Evolutionary conservation across 1,140 invertebrate genomes (phyloP), one percentile per base, ranked within the genome.

Genomic region (Colletes gigas): DNA sequence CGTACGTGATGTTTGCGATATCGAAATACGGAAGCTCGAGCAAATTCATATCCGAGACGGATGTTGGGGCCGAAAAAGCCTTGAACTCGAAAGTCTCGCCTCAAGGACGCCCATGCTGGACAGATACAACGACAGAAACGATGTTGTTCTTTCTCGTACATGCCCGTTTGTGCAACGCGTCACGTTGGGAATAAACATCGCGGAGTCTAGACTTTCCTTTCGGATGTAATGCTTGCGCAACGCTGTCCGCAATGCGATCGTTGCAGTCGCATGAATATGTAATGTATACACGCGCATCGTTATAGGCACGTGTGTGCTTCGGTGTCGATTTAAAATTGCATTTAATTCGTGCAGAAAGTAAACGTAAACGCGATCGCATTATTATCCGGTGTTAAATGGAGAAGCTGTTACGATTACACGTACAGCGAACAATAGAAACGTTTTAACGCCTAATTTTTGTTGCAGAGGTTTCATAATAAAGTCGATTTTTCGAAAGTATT

Each of bases 141-240:
- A 9, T 39, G 41, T 39, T 67, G 73, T 47, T 76, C 63, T 12
- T 41, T 12, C 3, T 9, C 2, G 59, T 39, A 39, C 17, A 41
- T 39, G 19, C 14, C 39, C 50, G 30, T 67, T 47, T 60, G 55
- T 17, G 44, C 4, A 41, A 47, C 15, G 6, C 15, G 30, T 17
- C 15, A 30, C 54, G 21, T n/a, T 52, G 50, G 54, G 66, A 68
- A 69, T 21, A 59, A 50, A 77, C 65, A 19, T 57, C 72, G 21
- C 9, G 4, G 10, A 47, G 62, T 75, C 66, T 39, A 55, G 55
- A 77, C 65, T 59, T 77, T 77, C 41, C 54, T 69, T 75, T 75
- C 62, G 50, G 52, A 75, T 54, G 14, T 21, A 54, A 67, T 15
- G 47, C 57, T 78, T 71, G 47, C 57, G 67, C 67, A 78, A 78